phyloP scores from a whole-genome alignment of 2,888 invertebrate genomes.

The Xestia rhomboidea region DNA sequence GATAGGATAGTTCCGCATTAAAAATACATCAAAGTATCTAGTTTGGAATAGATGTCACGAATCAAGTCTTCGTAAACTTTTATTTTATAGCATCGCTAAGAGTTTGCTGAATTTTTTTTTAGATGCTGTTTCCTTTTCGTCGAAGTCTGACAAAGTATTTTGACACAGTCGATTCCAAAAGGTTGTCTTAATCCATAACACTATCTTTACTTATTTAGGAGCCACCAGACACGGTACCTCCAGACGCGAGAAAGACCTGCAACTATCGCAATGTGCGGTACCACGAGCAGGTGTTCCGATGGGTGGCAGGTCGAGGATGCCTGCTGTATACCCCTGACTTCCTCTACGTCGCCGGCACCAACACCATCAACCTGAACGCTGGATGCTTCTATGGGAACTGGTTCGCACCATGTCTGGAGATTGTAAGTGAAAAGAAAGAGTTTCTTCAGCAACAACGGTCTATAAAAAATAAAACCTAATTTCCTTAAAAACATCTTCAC shows the following conservation, averaged over 20 bases:
- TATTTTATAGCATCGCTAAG: not conserved
- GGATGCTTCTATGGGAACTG: conserved; percentile 82
- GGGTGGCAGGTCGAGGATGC: conserved; percentile 87
- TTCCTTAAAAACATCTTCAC: not conserved
- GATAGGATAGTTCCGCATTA: not conserved
- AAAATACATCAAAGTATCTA: not conserved
- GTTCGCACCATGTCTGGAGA: conserved; percentile 85
- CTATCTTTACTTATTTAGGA: conserved; percentile 73
- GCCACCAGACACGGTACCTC: conserved; percentile 76
- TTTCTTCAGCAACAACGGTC: not conserved
- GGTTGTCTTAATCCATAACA: not conserved
- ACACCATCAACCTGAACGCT: conserved; percentile 79
- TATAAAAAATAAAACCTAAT: not conserved
- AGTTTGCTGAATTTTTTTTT: not conserved
- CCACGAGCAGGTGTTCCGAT: conserved; percentile 86
- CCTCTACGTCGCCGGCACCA: conserved; percentile 79
- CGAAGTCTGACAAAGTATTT: not conserved
- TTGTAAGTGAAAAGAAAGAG: conserved; percentile 75
- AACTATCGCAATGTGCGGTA: conserved; percentile 83
- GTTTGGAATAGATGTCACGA: not conserved
- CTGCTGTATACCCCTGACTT: conserved; percentile 84
- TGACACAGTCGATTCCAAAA: not conserved
- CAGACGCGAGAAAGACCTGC: conserved; percentile 78
- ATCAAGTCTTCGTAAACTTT: not conserved
- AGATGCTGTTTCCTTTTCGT: not conserved